Evolutionary conservation across 2,888 invertebrate genomes (phyloP), one percentile per base, ranked within the genome.

Genomic region (Hofmannophila pseudospretella): DNA sequence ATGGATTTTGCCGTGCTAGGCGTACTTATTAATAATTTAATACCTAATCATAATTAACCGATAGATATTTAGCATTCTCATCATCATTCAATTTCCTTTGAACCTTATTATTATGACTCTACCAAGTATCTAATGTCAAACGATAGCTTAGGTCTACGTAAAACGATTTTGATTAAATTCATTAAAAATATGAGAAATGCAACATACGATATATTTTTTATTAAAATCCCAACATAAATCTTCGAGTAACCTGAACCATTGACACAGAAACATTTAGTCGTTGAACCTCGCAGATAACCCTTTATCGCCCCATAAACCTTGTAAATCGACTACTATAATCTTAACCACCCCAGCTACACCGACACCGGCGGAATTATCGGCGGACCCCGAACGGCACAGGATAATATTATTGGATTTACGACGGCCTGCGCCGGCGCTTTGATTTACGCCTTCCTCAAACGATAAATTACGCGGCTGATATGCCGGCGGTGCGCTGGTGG

Each of bases 381-480:
- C 51, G 50, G 46, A 54, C 53, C 54, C 56, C 57, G 49, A 62
- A 59, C 61, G 53, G 55, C 55, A 50, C 69, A 66, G 76, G 74
- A 73, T 77, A 59, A 84, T 82, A 79, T 77, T 79, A 72, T 73
- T 70, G 74, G 75, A 85, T 84, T 85, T 85, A 85, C 73, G 82
- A 76, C 70, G 65, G 65, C 67, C 63, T 70, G 71, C 69, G 75
- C 79, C 69, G 66, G 71, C 66, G 71, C 64, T 54, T 54, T 82
- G 85, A 85, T 85, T 84, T 84, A 85, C 73, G 64, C 67, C 74
- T 84, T 85, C 85, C 85, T 77, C 54, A 49, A 54, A 32, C 72
- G 67, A 74, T 81, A 77, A 78, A 78, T 81, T 72, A 74, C 54
- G 49, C 42, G 51, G 30, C 41, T 52, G 13, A 26, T 27, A 23